Evolutionary conservation across 64 coral and sea anemone genomes (phyloP), one percentile per base, ranked within the genome.

Genomic region (Montipora capricornis): DNA sequence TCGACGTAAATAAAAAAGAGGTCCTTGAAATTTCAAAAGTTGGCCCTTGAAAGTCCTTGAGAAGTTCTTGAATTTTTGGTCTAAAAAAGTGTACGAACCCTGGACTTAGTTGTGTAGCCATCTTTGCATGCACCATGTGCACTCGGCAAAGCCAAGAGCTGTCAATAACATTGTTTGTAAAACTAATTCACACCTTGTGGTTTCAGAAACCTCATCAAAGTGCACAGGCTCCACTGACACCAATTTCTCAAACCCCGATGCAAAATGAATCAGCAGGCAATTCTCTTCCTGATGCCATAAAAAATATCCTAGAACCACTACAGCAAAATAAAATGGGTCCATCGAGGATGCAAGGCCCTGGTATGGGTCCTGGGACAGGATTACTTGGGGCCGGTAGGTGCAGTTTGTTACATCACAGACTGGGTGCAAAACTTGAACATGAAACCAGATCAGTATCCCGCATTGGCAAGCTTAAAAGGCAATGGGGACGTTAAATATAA

Each of bases 321-420:
- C 89, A 92, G 52, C 91, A 89, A 20, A 86, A 49, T 71, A 96
- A 96, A 78, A 81, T 85, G 75, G 89, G 93, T 66, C 77, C 75
- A 82, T 88, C 93, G 53, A 89, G 77, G 14, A 82, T 74, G 5
- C 82, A 93, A 24, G 92, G 93, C 2, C 82, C 88, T 83, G 64
- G 64, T 13, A 73, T 86, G 64, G 66, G 82, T 73, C 83, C 89
- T 19, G 84, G 82, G n/a, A 19, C 87, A 80, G 96, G 96, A 51
- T 87, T 97, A 6, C 89, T 97, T 47, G 96, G 96, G n/a, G 58
- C 92, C 73, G 96, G 96, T 97, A 95, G 45, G 19, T 64, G 49
- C 50, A 37, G 9, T 15, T 51, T 48, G n/a, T 53, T 44, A 61
- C 29, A 20, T 4, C 2, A 37, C 68, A 17, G 20, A 19, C 20